Evolutionary conservation across 2,888 invertebrate species (phyloP), one percentile per base, ranked within the genome.

Genomic region (Microctonus brassicae): DNA sequence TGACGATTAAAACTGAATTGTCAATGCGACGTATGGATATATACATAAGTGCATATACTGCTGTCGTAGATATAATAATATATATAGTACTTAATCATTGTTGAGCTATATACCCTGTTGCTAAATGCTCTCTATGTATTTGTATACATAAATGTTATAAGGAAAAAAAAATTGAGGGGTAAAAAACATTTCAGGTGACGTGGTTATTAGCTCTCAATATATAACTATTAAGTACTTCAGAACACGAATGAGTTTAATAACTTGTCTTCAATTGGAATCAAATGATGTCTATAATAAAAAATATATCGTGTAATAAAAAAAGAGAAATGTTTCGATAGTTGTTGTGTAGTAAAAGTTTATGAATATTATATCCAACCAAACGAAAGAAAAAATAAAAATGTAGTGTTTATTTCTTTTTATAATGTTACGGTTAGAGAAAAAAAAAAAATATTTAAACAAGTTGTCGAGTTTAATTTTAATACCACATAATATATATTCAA

Each of bases 1-100:
- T 20, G 20, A 53, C 74, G 76, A 80, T 80, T 76, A 76, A 76
- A 79, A 76, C 65, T 74, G 72, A 62, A 73, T 72, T 76, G 69
- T 69, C 72, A 68, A 73, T 71, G 66, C 13, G 39, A 39, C 39
- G 22, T 55, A 17, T 52, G 58, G 66, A 22, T 39, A 26, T 55
- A 36, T 29, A 42, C n/a, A n/a, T n/a, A n/a, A n/a, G n/a, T n/a
- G n/a, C n/a, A n/a, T n/a, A n/a, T n/a, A n/a, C n/a, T n/a, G 22
- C 36, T 47, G 47, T 65, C 66, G 24, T 29, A 26, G 24, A 66
- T 66, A 71, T 71, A 71, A 71, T 71, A 67, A 71, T n/a, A n/a
- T n/a, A n/a, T n/a, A n/a, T n/a, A n/a, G n/a, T 29, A 71, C 66
- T 66, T 60, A 66, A 53, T 55, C 47, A 22, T 53, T 42, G 55